Conservation (phyloP, 53 echinoderm and acorn worm genomes). For the Henricia sp. region DNA sequence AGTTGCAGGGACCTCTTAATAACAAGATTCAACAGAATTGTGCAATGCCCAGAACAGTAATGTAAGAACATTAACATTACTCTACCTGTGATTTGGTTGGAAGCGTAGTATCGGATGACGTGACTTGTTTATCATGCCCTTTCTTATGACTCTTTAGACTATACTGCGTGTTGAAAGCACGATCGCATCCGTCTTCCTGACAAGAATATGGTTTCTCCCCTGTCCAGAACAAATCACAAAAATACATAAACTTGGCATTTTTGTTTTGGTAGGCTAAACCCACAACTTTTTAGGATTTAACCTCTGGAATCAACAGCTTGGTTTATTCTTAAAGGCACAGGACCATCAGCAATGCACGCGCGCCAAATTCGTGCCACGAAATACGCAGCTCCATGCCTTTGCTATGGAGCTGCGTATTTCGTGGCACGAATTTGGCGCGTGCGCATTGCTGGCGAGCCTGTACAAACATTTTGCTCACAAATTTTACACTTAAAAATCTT, state of each 20-base stretch:
- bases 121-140: conserved; percentile 65
- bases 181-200: conserved; percentile 76
- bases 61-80: not conserved
- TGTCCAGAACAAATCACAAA: not conserved
- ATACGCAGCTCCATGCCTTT: no score
- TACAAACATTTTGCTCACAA: no score
- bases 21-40: not conserved
- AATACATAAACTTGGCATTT: not conserved
- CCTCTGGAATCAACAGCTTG: no score
- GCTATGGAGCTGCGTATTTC: no score
- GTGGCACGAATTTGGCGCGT: no score
- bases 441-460: no score
- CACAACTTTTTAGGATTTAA: no score
- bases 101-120: not conserved
- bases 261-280: no score
- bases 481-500: no score
- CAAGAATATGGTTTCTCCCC: conserved; percentile 96
- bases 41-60: not conserved
- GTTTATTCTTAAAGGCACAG: no score
- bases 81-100: conserved; percentile 10
- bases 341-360: no score
- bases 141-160: conserved; percentile 91
- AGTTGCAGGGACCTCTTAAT: not conserved
- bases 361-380: no score
- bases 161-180: conserved; percentile 95